Evolutionary conservation across 2,113 vertebrate species (phyloP).

Genomic region (Callorhinus ursinus): DNA sequence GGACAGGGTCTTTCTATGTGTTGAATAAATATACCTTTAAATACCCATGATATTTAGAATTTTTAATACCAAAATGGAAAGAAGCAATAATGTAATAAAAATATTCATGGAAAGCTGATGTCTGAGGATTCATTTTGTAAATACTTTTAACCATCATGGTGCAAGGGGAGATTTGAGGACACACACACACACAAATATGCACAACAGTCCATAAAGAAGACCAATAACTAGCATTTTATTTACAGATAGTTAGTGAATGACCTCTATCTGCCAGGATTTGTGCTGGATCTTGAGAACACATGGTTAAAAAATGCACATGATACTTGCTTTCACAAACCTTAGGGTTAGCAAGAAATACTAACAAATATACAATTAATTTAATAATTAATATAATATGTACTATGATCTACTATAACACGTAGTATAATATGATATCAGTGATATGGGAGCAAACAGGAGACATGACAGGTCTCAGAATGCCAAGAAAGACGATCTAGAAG

Average conservation of each 20-base stretch:
- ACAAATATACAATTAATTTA: not conserved
- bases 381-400: not conserved
- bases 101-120: slow-evolving; percentile 67
- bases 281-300: not conserved
- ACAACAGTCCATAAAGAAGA: not conserved
- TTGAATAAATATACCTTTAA: slow-evolving; percentile 76
- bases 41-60: slow-evolving; percentile 61
- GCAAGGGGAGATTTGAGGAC: not conserved
- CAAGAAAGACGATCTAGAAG: not conserved
- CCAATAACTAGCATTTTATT: not conserved
- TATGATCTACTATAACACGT: not conserved
- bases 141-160: not conserved
- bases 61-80: slow-evolving; percentile 54
- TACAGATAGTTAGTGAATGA: not conserved
- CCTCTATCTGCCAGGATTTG: not conserved
- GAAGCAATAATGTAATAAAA: slow-evolving; percentile 73
- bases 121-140: slow-evolving; percentile 51
- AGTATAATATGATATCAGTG: not conserved
- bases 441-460: not conserved
- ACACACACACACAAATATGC: not conserved
- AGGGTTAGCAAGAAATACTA: not conserved
- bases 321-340: not conserved
- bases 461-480: not conserved
- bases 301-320: not conserved
- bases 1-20: slow-evolving; percentile 53